Percentiles rank a stretch among this genome's conserved stretches.
phyloP scores from a whole-genome alignment of 2,113 vertebrate genomes.

The Sprattus sprattus region DNA sequence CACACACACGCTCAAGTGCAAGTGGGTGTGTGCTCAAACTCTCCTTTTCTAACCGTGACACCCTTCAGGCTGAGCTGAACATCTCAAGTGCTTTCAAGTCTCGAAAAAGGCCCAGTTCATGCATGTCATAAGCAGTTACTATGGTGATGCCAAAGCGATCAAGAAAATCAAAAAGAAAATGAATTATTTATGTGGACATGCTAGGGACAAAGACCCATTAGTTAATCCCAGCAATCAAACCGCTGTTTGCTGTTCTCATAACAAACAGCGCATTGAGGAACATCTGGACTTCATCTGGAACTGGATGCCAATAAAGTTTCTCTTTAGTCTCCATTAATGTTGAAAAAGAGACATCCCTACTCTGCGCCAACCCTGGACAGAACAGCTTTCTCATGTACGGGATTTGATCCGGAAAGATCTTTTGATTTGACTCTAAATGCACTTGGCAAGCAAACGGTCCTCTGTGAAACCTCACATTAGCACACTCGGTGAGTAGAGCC shows the following conservation, averaged over 20 bases:
- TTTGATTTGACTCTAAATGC: not conserved
- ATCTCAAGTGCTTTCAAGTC: not conserved
- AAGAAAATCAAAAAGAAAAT: not conserved
- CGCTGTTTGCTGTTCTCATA: not conserved
- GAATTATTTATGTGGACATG: not conserved
- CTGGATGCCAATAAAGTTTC: not conserved
- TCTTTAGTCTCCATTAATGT: not conserved
- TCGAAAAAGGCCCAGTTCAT: not conserved
- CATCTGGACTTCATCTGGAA: not conserved
- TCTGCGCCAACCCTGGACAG: not conserved
- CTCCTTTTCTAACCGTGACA: not conserved
- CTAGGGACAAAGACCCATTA: not conserved
- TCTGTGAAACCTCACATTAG: not conserved
- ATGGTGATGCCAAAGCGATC: not conserved
- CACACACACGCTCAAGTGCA: not conserved
- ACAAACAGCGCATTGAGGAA: not conserved
- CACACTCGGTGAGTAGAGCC: not conserved
- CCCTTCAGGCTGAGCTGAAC: not conserved
- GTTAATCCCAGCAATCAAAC: not conserved
- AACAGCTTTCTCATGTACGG: not conserved
- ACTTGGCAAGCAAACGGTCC: not conserved
- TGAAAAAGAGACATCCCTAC: not conserved
- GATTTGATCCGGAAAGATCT: not conserved
- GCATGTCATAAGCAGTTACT: not conserved
- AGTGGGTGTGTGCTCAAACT: not conserved